Evolutionary conservation across 2,797 vertebrate species (phyloP).

Genomic region (Sebastes minor): DNA sequence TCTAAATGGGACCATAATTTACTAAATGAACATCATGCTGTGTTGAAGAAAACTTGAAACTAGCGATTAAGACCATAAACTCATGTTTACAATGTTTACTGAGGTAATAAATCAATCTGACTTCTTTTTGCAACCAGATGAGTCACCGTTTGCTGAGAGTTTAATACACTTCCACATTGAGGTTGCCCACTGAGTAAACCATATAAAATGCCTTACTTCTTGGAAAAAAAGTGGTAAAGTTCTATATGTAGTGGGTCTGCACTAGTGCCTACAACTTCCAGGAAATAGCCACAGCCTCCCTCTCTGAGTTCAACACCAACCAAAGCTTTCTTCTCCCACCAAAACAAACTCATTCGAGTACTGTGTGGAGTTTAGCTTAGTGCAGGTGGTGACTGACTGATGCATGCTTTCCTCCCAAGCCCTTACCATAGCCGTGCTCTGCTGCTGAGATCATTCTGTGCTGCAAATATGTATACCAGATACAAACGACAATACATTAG

Average conservation of each 20-base stretch:
- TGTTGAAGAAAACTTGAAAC: too few relatives aligned
- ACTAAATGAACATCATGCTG: too few relatives aligned
- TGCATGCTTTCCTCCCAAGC: background rate
- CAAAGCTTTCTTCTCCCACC: background rate
- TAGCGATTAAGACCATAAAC: too few relatives aligned
- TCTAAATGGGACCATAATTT: too few relatives aligned
- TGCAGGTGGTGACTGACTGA: background rate
- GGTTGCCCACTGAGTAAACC: too few relatives aligned
- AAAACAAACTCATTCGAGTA: background rate
- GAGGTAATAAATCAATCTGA: too few relatives aligned
- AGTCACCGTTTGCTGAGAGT: rapidly evolving
- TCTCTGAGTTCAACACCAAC: background rate
- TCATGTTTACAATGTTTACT: too few relatives aligned
- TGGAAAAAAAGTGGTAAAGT: too few relatives aligned
- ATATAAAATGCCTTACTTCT: too few relatives aligned
- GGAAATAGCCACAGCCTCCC: background rate
- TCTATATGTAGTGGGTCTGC: background rate
- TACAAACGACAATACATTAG: background rate
- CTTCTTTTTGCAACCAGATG: too few relatives aligned
- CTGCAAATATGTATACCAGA: background rate
- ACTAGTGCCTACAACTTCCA: background rate
- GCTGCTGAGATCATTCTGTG: background rate
- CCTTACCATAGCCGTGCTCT: background rate
- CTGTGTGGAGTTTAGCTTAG: background rate
- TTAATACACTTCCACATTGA: too few relatives aligned